Conservation (phyloP, 2,113 vertebrate genomes). For the Centropus bengalensis region DNA sequence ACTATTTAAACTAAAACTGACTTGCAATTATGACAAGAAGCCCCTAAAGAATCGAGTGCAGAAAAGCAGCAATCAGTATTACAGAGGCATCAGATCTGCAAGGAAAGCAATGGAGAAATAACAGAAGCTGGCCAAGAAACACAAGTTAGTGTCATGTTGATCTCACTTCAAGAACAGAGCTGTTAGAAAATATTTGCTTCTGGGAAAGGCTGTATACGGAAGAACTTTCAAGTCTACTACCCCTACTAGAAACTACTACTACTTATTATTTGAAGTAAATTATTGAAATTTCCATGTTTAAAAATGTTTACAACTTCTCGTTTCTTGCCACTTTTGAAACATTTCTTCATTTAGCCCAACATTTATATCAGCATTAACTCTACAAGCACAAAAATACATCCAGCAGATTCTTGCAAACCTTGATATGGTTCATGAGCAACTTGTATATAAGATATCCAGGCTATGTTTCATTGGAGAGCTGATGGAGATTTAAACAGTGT, state of each 20-base stretch:
- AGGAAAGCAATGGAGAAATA: not conserved
- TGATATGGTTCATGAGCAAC: not conserved
- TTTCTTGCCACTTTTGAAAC: not conserved
- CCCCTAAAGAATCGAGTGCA: not conserved
- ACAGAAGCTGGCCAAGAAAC: not conserved
- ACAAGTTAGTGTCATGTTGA: fast-evolving
- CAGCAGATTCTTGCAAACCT: not conserved
- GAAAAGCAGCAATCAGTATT: not conserved
- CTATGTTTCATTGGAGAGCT: not conserved
- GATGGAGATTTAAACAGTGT: not conserved
- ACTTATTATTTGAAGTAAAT: not conserved
- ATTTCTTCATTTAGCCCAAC: not conserved
- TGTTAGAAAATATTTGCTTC: not conserved
- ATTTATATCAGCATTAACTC: not conserved
- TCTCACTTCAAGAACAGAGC: not conserved
- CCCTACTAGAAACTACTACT: not conserved
- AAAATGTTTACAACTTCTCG: not conserved
- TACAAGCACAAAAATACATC: not conserved
- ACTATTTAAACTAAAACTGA: not conserved
- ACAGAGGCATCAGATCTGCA: not conserved
- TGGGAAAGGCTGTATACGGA: not conserved
- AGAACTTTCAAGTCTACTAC: not conserved
- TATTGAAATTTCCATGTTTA: not conserved
- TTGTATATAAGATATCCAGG: too few species aligned
- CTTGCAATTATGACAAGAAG: not conserved